Base-by-base conservation (phyloP, 2,797 vertebrate species). In the Distichodus sexfasciatus region DNA sequence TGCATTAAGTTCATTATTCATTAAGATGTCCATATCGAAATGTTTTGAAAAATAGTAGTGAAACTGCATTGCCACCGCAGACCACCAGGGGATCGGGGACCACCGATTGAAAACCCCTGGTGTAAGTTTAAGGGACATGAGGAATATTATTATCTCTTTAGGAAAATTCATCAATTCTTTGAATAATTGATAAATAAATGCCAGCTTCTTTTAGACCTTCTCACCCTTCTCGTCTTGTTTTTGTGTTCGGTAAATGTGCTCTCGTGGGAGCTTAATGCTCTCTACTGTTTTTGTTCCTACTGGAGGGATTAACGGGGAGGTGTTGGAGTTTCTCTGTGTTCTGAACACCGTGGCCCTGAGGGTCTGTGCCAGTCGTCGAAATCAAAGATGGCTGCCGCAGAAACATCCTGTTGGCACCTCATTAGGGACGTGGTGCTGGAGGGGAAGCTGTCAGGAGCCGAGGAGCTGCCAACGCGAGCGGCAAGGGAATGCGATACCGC, bases 181-280 rank as follows among this genome's bases (percentile, higher is more conserved):
- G 73, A 55, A 77, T 66, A 68, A 75, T 79, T 65, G 72, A n/a
- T 76, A 65, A 31, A 72, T n/a, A 7, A 74, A 54, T 79, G 71
- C 62, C 24, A 48, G 57, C 67, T 66, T 82, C 59, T 14, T 21
- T 23, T 23, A 50, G 47, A 50, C 28, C 7, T 28, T 14, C 8
- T 5, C 48, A n/a, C n/a, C 41, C 40, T 21, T 48, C 14, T 64
- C 44, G 46, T 31, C 6, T 65, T 15, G 3, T n/a, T n/a, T n/a
- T 38, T 46, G 43, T 58, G 11, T 74, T 61, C 65, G 48, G 46
- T 48, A 51, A 66, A 62, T 68, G 12, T 66, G 59, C 59, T 63
- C 76, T 83, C 71, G 28, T 28, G 21, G 41, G 46, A 53, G 29
- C 15, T 31, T 17, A 19, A 15, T 33, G 15, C 43, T 3, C 19